These are phyloP conservation scores for Meloidogyne exigua DNA, from an alignment of 1,140 invertebrate genomes.

Conservation along the genomic window DNA sequence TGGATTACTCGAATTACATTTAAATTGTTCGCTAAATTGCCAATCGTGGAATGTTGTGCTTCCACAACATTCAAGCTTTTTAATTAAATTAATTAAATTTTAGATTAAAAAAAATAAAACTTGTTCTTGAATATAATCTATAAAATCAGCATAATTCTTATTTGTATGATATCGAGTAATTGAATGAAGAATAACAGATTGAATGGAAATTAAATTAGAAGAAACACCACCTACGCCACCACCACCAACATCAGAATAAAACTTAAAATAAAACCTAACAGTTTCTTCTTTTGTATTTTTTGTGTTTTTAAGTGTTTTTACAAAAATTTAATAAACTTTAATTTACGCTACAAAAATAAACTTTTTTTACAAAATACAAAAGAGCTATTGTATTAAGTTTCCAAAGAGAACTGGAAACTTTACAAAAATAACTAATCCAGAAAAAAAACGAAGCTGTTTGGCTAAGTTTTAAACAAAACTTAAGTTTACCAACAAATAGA, in stretches of 20 bases:
- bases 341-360: too few species aligned
- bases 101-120: constrained; percentile 31
- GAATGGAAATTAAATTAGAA: constrained; percentile 46
- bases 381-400: too few species aligned
- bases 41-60: constrained; percentile 61
- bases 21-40: constrained; percentile 61
- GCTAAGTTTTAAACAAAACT: too few species aligned
- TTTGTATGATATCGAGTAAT: constrained; percentile 54
- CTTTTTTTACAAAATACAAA: too few species aligned
- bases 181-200: constrained; percentile 49
- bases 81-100: not conserved
- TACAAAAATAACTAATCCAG: too few species aligned
- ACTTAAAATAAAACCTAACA: too few species aligned
- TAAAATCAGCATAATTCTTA: constrained; percentile 55
- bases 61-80: constrained; percentile 62
- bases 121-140: constrained; percentile 62
- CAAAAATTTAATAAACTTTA: too few species aligned
- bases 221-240: not conserved
- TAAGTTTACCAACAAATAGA: not conserved
- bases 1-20: constrained; percentile 59
- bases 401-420: too few species aligned
- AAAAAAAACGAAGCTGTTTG: too few species aligned
- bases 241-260: constrained; percentile 52
- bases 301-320: too few species aligned
- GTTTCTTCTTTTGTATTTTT: too few species aligned